phyloP scores from a whole-genome alignment of 2,797 vertebrate species.

The Onychomys leucogaster region DNA sequence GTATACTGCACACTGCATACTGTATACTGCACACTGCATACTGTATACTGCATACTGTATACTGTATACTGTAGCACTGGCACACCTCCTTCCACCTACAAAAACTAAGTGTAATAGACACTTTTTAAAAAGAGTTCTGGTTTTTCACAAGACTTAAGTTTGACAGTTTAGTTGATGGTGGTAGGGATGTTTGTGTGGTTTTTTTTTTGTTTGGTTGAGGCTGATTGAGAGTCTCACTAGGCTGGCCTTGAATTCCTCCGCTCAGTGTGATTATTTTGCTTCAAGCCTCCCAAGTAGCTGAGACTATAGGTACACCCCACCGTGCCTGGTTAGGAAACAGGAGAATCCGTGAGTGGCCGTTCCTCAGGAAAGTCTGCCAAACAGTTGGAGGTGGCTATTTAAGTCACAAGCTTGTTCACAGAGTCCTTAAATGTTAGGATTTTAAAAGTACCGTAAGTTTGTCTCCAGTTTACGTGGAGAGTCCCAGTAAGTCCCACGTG shows the following conservation, averaged over 20 bases:
- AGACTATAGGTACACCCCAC: neutral
- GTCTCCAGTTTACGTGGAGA: conserved; percentile 23
- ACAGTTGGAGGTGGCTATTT: neutral
- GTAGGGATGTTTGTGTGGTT: neutral
- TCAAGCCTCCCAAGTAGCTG: neutral
- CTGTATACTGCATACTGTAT: too few species aligned
- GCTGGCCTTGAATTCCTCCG: neutral
- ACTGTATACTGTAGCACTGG: too few species aligned
- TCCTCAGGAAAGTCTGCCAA: neutral
- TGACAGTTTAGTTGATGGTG: neutral
- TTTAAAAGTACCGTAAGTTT: neutral
- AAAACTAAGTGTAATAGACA: neutral
- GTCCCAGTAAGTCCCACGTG: neutral
- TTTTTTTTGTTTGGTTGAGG: neutral
- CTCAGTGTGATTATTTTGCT: neutral
- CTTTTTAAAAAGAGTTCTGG: neutral
- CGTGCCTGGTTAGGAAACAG: neutral
- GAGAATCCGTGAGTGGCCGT: neutral
- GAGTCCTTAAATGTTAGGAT: neutral
- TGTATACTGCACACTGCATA: too few species aligned
- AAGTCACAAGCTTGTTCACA: neutral
- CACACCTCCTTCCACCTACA: neutral
- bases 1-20: too few species aligned
- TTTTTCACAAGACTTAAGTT: neutral
- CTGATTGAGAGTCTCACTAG: neutral